Evolutionary conservation across 2,888 invertebrate species (phyloP), one percentile per base, ranked within the genome.

Genomic region (Drosophila lacicola): DNA sequence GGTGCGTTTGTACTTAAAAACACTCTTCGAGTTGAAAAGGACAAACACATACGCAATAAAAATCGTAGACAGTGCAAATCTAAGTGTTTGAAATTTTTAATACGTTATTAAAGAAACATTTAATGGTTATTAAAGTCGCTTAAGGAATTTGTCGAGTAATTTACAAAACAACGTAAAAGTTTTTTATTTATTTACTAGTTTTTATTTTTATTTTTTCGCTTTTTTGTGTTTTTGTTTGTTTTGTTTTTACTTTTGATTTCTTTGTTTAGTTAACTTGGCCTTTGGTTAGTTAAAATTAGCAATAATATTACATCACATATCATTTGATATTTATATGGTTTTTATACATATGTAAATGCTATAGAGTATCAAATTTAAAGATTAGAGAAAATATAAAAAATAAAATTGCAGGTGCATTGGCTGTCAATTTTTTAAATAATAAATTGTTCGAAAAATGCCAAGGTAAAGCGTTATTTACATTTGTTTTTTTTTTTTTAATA

Each of bases 241-340:
- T 74, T 60, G 46, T 58, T 69, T 77, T 77, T 67, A 70, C 70
- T 86, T 75, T 79, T 69, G 56, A 67, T 70, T 80, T 75, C 75
- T 76, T 80, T 71, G 78, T 80, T 80, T 92, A 90, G 92, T 92
- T 92, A 92, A 92, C 92, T 92, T 92, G 92, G 92, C 92, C 93
- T 92, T 92, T 92, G 92, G 92, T 92, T 92, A 92, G 92, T 92
- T 92, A 82, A 88, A 89, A 91, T 91, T 89, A 87, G 87, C 90
- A 88, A 86, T 88, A 87, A 82, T 85, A 82, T 83, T 90, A 83
- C 82, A 82, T 86, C 89, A 88, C 84, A 85, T 84, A 66, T 88
- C 75, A 74, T 76, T 74, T 69, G 45, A 76, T 76, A 74, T 69
- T 51, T 74, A 19, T 73, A 80, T 76, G 75, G 75, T 74, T 88